Evolutionary conservation across 2,888 invertebrate genomes (phyloP), one percentile per base, ranked within the genome.

Genomic region (Netelia inedita): DNA sequence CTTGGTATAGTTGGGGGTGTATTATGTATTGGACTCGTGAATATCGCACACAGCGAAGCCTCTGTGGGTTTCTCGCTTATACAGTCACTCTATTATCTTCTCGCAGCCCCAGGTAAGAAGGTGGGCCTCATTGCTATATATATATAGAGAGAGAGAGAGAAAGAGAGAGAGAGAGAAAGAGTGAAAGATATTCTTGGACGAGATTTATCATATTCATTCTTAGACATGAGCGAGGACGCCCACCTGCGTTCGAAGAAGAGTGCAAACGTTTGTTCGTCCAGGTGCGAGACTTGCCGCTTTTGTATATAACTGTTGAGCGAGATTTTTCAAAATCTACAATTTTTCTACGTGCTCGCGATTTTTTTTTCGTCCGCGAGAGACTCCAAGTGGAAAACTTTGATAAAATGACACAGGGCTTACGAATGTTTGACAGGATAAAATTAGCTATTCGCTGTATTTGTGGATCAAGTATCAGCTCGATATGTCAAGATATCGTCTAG

Each of bases 141-240:
- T 69, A 21, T 16, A 16, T 9, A 59, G 5, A 6, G 0, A 16
- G 43, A 19, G 43, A 59, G 59, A 23, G 5, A 6, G 1, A 35
- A 6, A 35, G 35, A 35, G 6, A 35, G 35, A 35, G 35, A 35
- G 28, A 28, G 35, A 35, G 35, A 8, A 35, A 35, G 35, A 35
- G 35, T 14, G 21, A 14, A 9, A 35, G 35, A 35, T 88, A 88
- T 89, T 87, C 89, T 88, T 90, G 86, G 83, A 88, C 86, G 80
- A 88, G 87, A 90, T 90, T 90, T 88, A 89, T 90, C 88, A 90
- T 88, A 61, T 63, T 84, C 76, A 78, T 81, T 65, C 68, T 78
- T 68, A 59, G 63, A 72, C 46, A 53, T 53, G 59, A 50, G 71
- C 53, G 68, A 41, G 46, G 53, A 57, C 35, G 65, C 68, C 72